Percentiles rank a stretch among this genome's conserved stretches.
These are phyloP conservation scores for Xyrichtys novacula DNA, from an alignment of 2,797 vertebrate species.

Conservation along the genomic window DNA sequence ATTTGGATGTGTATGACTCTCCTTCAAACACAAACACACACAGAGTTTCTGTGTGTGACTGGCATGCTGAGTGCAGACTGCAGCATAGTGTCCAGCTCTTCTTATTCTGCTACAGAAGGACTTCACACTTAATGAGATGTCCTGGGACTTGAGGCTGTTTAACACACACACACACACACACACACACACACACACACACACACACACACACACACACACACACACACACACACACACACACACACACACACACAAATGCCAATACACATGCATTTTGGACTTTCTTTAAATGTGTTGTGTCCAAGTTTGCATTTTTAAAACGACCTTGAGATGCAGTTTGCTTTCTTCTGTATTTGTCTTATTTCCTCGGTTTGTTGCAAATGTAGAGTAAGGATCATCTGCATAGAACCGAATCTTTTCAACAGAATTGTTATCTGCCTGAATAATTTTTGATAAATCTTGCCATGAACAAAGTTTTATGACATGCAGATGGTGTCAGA, in stretches of 20 bases:
- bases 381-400: background rate
- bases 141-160: slow-evolving; percentile 67
- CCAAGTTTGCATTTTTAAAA: background rate
- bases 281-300: background rate
- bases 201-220: too few species aligned
- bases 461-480: background rate
- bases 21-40: slow-evolving; percentile 6
- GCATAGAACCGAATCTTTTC: background rate
- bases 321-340: background rate
- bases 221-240: too few species aligned
- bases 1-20: slow-evolving; percentile 41
- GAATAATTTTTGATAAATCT: background rate
- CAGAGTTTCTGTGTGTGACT: slow-evolving; percentile 57
- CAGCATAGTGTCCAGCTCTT: slow-evolving; percentile 65
- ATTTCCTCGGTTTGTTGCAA: background rate
- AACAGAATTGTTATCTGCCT: background rate
- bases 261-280: background rate
- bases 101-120: slow-evolving; percentile 55
- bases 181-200: too few species aligned
- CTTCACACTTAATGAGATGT: slow-evolving; percentile 78
- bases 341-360: background rate
- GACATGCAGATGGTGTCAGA: background rate
- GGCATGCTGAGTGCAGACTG: slow-evolving; percentile 73
- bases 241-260: slow-evolving; percentile 2
- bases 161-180: slow-evolving; percentile 32